Percentiles rank a stretch among this genome's conserved stretches.
Conservation (phyloP, 2,113 vertebrate genomes). For the Corvus moneduloides region DNA sequence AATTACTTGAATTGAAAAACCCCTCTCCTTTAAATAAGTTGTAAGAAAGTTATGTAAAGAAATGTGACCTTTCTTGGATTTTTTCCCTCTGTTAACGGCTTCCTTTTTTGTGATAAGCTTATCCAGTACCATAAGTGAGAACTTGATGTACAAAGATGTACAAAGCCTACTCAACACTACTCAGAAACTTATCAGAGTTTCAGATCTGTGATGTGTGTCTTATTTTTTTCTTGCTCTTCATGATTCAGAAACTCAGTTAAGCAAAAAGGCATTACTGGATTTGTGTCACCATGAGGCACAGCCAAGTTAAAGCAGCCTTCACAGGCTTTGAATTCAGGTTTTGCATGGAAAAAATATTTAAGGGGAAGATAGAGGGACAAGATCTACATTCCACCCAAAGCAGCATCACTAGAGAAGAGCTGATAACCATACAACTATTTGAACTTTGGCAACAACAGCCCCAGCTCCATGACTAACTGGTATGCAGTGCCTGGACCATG, state of each 20-base stretch:
- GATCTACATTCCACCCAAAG: neutral
- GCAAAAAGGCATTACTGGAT: conserved; percentile 1
- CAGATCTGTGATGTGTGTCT: conserved; percentile 21
- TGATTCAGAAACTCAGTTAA: conserved; percentile 42
- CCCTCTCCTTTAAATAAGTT: neutral
- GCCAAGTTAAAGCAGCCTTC: neutral
- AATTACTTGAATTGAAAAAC: neutral
- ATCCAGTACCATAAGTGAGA: neutral
- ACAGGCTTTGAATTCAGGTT: neutral
- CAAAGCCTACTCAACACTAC: conserved; percentile 50
- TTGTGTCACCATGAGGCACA: neutral
- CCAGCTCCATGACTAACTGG: neutral
- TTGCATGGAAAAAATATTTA: neutral
- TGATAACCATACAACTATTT: neutral
- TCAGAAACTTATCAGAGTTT: conserved; percentile 64
- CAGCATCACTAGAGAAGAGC: neutral
- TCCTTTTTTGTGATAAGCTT: neutral
- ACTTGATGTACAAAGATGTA: neutral
- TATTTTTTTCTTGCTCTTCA: conserved; percentile 22
- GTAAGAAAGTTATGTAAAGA: neutral
- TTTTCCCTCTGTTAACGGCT: neutral
- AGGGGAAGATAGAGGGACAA: neutral
- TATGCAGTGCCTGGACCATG: rapidly evolving
- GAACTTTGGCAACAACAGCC: neutral
- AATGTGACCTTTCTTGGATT: conserved; percentile 17